phyloP scores from a whole-genome alignment of 1,140 invertebrate species.

The Laupala kohalensis region DNA sequence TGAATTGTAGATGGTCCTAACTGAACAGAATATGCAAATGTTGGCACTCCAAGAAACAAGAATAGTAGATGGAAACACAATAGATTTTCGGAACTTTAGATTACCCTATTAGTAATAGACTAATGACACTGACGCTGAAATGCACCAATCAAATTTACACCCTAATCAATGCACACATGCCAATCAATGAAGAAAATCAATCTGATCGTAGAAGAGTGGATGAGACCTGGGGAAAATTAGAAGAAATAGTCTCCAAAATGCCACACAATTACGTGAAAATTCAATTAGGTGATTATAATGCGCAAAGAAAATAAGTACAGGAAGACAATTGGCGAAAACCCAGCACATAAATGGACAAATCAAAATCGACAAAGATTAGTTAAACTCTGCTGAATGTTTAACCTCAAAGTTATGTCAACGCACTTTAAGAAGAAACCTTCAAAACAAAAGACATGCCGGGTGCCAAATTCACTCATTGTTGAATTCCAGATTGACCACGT shows the following conservation, averaged over 20 bases:
- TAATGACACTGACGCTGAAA: not conserved
- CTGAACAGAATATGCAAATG: not conserved
- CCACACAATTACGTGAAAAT: constrained; percentile 1
- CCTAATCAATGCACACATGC: constrained; percentile 2
- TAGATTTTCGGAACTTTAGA: not conserved
- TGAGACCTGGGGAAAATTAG: constrained; percentile 1
- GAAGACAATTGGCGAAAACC: too few species aligned
- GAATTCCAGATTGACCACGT: not conserved
- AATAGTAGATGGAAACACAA: not conserved
- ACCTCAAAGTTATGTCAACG: too few species aligned
- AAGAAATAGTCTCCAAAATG: not conserved
- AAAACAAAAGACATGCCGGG: too few species aligned
- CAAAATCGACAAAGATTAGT: too few species aligned
- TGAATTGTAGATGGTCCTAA: too few species aligned
- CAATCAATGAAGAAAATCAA: constrained; percentile 2
- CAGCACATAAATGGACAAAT: too few species aligned
- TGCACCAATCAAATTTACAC: not conserved
- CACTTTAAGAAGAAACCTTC: too few species aligned
- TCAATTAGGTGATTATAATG: not conserved
- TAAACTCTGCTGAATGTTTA: too few species aligned
- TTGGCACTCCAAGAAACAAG: not conserved
- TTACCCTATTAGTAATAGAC: not conserved
- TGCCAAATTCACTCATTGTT: not conserved
- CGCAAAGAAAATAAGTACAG: too few species aligned
- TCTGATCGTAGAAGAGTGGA: not conserved